These are phyloP conservation scores for Chaetops frenatus DNA, from an alignment of 2,113 vertebrate species.

Conservation along the genomic window DNA sequence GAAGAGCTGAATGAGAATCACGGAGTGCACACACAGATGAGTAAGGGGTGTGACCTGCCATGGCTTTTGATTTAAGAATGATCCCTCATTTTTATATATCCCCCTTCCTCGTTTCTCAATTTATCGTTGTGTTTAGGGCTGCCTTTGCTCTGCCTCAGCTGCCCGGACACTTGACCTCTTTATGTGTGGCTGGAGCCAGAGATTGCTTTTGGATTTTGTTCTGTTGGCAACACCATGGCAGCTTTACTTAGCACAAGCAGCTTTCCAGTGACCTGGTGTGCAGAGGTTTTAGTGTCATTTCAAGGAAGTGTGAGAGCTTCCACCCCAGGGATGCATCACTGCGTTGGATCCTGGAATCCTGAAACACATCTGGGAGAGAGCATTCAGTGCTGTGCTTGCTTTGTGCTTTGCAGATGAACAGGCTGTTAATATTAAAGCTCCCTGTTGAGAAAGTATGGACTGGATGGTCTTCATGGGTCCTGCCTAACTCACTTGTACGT, in stretches of 20 bases:
- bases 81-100: background rate
- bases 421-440: background rate
- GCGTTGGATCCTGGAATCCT: background rate
- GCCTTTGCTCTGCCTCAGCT: background rate
- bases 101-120: background rate
- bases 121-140: slow-evolving; percentile 7
- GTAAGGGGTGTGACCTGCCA: slow-evolving; percentile 25
- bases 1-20: slow-evolving; percentile 63
- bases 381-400: background rate
- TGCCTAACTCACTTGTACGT: background rate
- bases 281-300: background rate
- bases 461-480: background rate
- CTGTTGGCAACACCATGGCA: background rate
- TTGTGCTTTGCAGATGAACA: background rate
- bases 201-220: slow-evolving; percentile 7
- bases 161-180: background rate
- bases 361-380: background rate
- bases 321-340: background rate
- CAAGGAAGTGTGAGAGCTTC: background rate
- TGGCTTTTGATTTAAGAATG: slow-evolving; percentile 35
- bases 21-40: slow-evolving; percentile 56
- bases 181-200: background rate
- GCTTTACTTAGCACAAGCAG: background rate
- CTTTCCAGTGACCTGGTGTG: background rate
- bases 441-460: background rate